Evolutionary conservation across 2,113 vertebrate species (phyloP), one percentile per base, ranked within the genome.

Genomic region (Oophaga pumilio): DNA sequence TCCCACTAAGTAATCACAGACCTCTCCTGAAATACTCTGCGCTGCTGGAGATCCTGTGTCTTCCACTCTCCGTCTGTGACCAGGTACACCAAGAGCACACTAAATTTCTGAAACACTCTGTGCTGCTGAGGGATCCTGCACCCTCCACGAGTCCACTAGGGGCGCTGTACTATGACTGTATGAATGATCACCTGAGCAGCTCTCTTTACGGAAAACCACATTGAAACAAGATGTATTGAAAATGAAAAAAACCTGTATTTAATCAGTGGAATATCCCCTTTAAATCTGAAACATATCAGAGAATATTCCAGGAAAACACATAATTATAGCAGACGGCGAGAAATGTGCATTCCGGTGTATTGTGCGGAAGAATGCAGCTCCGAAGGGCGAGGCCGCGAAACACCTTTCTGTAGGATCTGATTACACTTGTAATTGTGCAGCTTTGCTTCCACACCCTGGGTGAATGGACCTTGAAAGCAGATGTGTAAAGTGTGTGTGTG

Each of bases 311-410:
- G 11, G n/a, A 22, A 50, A 64, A 81, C 78, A 43, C 59, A 22
- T 81, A 22, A 33, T 81, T 60, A 81, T 6, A 22, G 68, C 68
- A 13, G 79, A 20, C 60, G 9, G 59, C 57, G 4, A 15, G 26
- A 7, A 52, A 4, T 15, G 28, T n/a, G 59, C 78, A 33, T 57
- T 60, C 78, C 26, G 78, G 12, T 24, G 60, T 66, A 18, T 80
- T 82, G 80, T 68, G 80, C 13, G 62, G 20, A 68, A 82, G 80
- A 68, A 66, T 82, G 80, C 60, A 17, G 56, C 18, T 82, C 60
- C 66, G n/a, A 17, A 62, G 80, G 80, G 43, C 7, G 33, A 49
- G 80, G 33, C 43, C 43, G 28, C 59, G 6, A 66, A 82, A 82
- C 80, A 82, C 80, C 80, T 82, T 82, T 52, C 33, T 62, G 18